These are phyloP conservation scores for Drosophila littoralis DNA, from an alignment of 1,140 invertebrate species.

Conservation along the genomic window DNA sequence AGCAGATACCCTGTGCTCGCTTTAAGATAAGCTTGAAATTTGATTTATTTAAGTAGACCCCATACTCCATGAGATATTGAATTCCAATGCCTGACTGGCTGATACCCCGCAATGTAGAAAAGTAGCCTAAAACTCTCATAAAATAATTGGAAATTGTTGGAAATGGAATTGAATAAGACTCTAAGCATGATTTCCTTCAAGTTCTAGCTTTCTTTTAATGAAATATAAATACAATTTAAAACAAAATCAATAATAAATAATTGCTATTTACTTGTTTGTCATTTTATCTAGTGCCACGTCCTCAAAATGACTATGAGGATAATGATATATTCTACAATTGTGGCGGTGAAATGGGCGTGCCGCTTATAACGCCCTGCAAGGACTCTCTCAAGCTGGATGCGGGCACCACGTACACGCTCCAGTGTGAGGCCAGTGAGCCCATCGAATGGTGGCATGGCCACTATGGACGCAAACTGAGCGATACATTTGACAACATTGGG, in stretches of 20 bases:
- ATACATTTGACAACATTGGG: constrained; percentile 41
- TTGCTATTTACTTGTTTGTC: no score
- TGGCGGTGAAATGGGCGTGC: constrained; percentile 68
- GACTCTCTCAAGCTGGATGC: constrained; percentile 85
- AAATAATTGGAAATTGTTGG: no score
- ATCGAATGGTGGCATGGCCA: constrained; percentile 85
- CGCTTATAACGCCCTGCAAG: constrained; percentile 84
- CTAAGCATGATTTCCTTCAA: no score
- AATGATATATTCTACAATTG: constrained; percentile 39
- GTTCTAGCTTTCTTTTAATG: no score
- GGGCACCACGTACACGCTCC: constrained; percentile 85
- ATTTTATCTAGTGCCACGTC: constrained; percentile 46
- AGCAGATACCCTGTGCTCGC: no score
- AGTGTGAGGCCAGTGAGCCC: constrained; percentile 85
- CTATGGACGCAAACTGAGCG: not conserved
- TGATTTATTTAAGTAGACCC: no score
- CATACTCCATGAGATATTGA: no score
- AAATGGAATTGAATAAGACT: no score
- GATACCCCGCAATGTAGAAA: not conserved
- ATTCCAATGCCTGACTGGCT: not conserved
- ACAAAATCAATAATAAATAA: no score
- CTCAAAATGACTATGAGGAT: constrained; percentile 9
- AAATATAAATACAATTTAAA: no score
- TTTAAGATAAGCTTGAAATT: no score
- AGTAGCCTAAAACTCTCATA: no score